Evolutionary conservation across 2,888 invertebrate genomes (phyloP), one percentile per base, ranked within the genome.

Genomic region (Oscheius onirici): DNA sequence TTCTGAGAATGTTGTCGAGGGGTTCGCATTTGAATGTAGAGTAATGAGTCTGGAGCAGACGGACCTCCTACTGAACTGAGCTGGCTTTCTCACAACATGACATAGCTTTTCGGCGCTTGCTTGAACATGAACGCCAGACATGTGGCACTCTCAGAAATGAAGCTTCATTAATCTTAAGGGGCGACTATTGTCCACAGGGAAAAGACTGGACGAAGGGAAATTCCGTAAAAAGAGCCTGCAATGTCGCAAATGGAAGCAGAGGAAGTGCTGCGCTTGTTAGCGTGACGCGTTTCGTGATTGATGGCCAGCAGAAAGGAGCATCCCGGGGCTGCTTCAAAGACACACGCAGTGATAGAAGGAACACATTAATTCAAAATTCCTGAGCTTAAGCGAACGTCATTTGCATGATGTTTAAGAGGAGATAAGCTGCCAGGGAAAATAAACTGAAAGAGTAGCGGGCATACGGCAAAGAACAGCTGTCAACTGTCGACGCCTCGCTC

Each of bases 231-330:
- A 55, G 55, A 34, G 34, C 34, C n/a, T 34, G 55, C 24, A 24
- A 55, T 28, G 55, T 26, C 26, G 40, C 58, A 58, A 43, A 58
- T 20, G 43, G 43, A 55, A 49, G 49, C 63, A 26, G n/a, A 63
- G 63, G 63, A 63, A 63, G 63, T 63, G 63, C 49, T 26, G 46
- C n/a, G 49, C 63, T 63, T 63, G 63, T 63, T 63, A 63, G 63
- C 63, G 63, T 63, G 63, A 63, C 63, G 63, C 49, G 63, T 49
- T 63, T 46, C 49, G 49, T 49, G 63, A 63, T 63, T 63, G 63
- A 63, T 63, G 63, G 63, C 46, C 46, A 46, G 26, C 43, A 57
- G 40, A 58, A 20, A 26, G 34, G 26, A 46, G 46, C 46, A 46
- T 46, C 20, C 46, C 46, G 5, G 13, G 46, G n/a, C 46, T 17